Conservation (phyloP, 2,113 vertebrate species). For the Tragelaphus imberbis region DNA sequence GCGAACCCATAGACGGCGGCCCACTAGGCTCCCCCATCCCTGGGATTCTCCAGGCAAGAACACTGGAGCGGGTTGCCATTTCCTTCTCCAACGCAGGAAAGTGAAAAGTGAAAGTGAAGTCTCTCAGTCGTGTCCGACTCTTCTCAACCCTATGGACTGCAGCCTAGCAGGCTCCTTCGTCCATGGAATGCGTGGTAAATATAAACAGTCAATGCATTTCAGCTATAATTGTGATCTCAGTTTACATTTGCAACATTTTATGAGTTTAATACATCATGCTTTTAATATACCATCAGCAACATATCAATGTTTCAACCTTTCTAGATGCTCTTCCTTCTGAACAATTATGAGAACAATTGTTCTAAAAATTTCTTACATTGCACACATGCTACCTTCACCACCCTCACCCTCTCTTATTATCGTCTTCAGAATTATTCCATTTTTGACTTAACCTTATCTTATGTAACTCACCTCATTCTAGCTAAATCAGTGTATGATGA, state of each 20-base stretch:
- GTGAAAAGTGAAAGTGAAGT: no score
- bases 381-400: slow-evolving; percentile 16
- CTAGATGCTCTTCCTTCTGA: slow-evolving; percentile 17
- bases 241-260: background rate
- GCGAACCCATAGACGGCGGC: no score
- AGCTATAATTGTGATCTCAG: background rate
- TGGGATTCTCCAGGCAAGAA: no score
- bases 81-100: no score
- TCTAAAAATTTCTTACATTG: slow-evolving; percentile 57
- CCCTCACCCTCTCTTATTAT: slow-evolving; percentile 34
- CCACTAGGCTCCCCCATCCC: no score
- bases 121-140: no score
- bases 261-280: background rate
- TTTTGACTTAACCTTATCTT: slow-evolving; percentile 59
- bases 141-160: no score
- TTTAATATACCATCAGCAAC: background rate
- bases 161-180: no score
- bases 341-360: slow-evolving; percentile 55
- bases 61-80: no score
- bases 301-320: background rate
- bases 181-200: background rate
- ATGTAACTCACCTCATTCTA: slow-evolving; percentile 45
- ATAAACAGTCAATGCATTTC: background rate
- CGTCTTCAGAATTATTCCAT: slow-evolving; percentile 9
- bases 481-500: background rate